These are phyloP conservation scores for Xylocampa areola DNA, from an alignment of 2,888 invertebrate genomes.

Conservation along the genomic window DNA sequence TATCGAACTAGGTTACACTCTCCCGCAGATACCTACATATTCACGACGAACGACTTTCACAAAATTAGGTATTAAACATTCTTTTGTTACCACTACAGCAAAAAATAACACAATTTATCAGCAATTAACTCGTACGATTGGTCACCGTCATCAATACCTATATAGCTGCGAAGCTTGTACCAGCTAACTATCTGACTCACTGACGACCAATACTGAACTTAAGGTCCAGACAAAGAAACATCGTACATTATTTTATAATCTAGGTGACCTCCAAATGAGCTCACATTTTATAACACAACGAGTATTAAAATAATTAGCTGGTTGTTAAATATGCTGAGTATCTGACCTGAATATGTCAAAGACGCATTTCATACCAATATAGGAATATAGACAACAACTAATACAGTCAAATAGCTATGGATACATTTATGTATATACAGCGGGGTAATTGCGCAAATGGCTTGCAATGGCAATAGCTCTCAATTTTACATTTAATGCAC, in stretches of 20 bases:
- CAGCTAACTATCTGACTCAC: slow-evolving; percentile 39
- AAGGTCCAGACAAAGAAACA: slow-evolving; percentile 37
- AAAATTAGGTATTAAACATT: no score
- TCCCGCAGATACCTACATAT: no score
- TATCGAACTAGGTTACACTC: no score
- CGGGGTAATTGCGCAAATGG: no score
- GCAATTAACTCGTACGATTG: slow-evolving; percentile 16
- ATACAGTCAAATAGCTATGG: not conserved
- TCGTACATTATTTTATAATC: slow-evolving; percentile 14
- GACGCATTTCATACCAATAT: slow-evolving; percentile 10
- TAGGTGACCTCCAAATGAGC: slow-evolving; percentile 23
- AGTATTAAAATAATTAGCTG: slow-evolving; percentile 33
- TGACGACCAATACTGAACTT: not conserved
- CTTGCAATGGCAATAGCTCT: no score
- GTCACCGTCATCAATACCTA: slow-evolving; percentile 25
- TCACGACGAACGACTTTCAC: no score
- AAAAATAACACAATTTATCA: slow-evolving; percentile 12
- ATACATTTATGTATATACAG: no score
- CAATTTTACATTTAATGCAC: no score
- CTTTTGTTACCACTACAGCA: slow-evolving; percentile 11
- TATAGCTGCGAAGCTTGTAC: slow-evolving; percentile 14
- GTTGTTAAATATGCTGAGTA: slow-evolving; percentile 6
- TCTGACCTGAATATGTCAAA: slow-evolving; percentile 42
- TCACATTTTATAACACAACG: slow-evolving; percentile 13
- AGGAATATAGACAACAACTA: slow-evolving; percentile 2